Evolutionary conservation across 2,888 invertebrate genomes (phyloP).

Genomic region (Himalopsyche anomala): DNA sequence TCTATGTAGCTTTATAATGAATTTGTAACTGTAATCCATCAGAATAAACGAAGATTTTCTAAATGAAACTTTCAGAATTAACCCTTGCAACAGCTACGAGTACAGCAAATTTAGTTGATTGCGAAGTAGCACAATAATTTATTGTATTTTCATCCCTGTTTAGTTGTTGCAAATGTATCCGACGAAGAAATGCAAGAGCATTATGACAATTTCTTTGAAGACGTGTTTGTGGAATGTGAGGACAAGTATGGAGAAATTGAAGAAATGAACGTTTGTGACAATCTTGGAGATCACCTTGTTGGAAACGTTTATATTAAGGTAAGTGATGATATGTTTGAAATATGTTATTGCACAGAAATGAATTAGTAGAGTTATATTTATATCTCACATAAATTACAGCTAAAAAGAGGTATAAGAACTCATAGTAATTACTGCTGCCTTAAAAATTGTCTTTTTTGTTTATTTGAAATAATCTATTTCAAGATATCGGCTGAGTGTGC

Average conservation of each 20-base stretch:
- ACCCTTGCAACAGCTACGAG: too few relatives aligned
- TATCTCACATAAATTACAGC: too few relatives aligned
- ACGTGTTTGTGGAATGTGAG: constrained; percentile 99
- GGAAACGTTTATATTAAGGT: constrained; percentile 99
- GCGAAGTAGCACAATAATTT: background rate
- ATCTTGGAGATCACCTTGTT: constrained; percentile 97
- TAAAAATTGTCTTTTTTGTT: too few relatives aligned
- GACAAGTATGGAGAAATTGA: constrained; percentile 99
- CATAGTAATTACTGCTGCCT: too few relatives aligned
- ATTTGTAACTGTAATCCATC: too few relatives aligned
- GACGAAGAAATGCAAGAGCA: constrained; percentile 99
- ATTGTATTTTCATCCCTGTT: constrained; percentile 66
- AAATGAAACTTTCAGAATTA: too few relatives aligned
- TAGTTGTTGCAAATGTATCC: constrained; percentile 94
- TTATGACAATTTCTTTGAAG: constrained; percentile 99
- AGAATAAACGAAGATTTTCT: too few relatives aligned
- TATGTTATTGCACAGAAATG: background rate
- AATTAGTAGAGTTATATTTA: too few relatives aligned
- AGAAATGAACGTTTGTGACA: constrained; percentile 99
- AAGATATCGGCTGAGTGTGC: too few relatives aligned
- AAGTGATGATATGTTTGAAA: background rate
- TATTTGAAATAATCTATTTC: too few relatives aligned
- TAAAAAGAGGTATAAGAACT: too few relatives aligned
- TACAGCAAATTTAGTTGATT: background rate
- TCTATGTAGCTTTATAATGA: too few relatives aligned